A percentile compares a stretch with the other conserved stretches of the same genome.
phyloP scores from a whole-genome alignment of 1,140 invertebrate species.

The Bradysia coprophila region DNA sequence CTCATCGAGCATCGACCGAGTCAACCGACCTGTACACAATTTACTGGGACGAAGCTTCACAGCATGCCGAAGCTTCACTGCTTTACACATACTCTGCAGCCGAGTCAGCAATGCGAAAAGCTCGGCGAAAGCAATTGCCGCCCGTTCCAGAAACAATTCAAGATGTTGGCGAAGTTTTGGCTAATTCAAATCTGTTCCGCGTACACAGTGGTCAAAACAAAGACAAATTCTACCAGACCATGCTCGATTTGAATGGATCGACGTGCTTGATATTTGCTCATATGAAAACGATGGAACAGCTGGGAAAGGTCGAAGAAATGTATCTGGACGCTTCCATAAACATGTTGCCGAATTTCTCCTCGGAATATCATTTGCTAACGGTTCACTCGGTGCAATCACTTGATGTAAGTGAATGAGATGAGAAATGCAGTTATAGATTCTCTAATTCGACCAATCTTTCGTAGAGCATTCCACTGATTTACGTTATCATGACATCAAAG shows the following conservation, averaged over 20 bases:
- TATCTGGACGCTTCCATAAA: slow-evolving; percentile 1
- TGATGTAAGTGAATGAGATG: background rate
- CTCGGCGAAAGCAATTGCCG: slow-evolving; percentile 4
- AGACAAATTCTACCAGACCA: slow-evolving; percentile 4
- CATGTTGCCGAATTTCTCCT: background rate
- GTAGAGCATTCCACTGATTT: slow-evolving; percentile 2
- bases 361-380: background rate
- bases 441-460: background rate
- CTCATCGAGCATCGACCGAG: slow-evolving; percentile 3
- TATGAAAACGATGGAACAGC: slow-evolving; percentile 3
- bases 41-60: slow-evolving; percentile 4
- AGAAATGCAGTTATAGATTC: background rate
- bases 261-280: slow-evolving; percentile 4
- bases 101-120: slow-evolving; percentile 6
- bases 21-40: slow-evolving; percentile 3
- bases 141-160: background rate
- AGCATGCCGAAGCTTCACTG: slow-evolving; percentile 4
- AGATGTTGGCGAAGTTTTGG: slow-evolving; percentile 1
- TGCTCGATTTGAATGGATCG: background rate
- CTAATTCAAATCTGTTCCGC: background rate
- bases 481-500: slow-evolving; percentile 1
- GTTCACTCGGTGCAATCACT: slow-evolving; percentile 1
- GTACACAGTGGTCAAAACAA: slow-evolving; percentile 1
- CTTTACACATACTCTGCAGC: slow-evolving; percentile 4
- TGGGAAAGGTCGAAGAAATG: slow-evolving; percentile 2